These are phyloP conservation scores for Nesogale talazaci DNA, from an alignment of 2,113 vertebrate genomes.

Conservation along the genomic window DNA sequence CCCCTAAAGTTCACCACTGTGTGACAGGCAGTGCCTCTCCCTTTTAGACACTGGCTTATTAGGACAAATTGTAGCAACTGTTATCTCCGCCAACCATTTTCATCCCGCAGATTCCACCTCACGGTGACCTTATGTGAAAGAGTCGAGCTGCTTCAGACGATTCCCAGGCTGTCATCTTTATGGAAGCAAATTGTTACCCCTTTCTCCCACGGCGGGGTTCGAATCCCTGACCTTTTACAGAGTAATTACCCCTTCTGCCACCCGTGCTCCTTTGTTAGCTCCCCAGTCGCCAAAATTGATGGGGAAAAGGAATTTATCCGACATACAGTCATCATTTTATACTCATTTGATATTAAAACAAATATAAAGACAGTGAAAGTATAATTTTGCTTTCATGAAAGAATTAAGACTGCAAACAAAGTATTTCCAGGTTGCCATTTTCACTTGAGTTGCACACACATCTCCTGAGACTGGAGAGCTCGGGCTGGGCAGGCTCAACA, in stretches of 20 bases:
- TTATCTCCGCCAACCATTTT: background rate
- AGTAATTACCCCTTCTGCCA: background rate
- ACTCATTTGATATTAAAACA: background rate
- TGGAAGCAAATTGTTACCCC: background rate
- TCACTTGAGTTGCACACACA: background rate
- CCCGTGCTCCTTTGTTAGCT: background rate
- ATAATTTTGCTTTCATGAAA: background rate
- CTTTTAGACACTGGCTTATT: background rate
- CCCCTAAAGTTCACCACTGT: constrained; percentile 22
- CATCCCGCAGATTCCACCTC: background rate
- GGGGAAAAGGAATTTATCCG: background rate
- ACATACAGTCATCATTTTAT: background rate
- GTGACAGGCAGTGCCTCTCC: background rate
- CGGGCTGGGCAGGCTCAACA: background rate
- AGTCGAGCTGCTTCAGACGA: background rate
- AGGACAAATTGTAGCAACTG: background rate
- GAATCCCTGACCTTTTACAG: background rate
- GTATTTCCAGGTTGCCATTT: background rate
- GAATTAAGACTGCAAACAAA: background rate
- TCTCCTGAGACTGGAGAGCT: background rate
- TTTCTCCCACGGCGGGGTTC: background rate
- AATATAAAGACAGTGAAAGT: background rate
- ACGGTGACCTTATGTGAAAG: background rate
- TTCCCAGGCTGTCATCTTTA: background rate
- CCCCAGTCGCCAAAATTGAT: background rate